Evolutionary conservation across 30 jellyfish, hydroid and myxozoan species (phyloP).

Genomic region (Chironex yamaguchii): DNA sequence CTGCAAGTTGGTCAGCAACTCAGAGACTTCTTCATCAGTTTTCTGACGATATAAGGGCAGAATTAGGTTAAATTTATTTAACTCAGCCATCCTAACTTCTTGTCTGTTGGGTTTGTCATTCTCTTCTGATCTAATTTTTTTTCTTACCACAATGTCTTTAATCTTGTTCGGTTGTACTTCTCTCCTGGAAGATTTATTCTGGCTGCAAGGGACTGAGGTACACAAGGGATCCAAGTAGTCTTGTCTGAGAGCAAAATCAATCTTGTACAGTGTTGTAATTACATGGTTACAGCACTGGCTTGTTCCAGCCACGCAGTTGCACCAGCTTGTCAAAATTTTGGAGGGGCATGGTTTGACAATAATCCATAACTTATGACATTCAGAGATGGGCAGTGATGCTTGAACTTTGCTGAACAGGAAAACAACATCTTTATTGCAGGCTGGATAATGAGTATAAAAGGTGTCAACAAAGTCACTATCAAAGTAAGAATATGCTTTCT

Average conservation of each 20-base stretch:
- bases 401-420: slow-evolving; percentile 18
- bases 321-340: slow-evolving; percentile 15
- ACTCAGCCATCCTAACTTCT: not conserved
- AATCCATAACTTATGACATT: slow-evolving; percentile 10
- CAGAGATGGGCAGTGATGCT: slow-evolving; percentile 52
- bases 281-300: slow-evolving; percentile 61
- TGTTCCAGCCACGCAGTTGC: slow-evolving; percentile 59
- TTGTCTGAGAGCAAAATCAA: slow-evolving; percentile 5
- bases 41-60: not conserved
- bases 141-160: not conserved
- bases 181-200: slow-evolving; percentile 36
- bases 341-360: not conserved
- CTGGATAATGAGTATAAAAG: not conserved
- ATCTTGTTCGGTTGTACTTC: slow-evolving; percentile 1
- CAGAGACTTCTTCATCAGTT: no score
- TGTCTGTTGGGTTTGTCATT: not conserved
- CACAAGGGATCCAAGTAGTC: slow-evolving; percentile 42
- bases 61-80: slow-evolving; percentile 7
- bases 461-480: slow-evolving; percentile 50
- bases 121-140: slow-evolving; percentile 12
- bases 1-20: no score
- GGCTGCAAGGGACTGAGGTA: slow-evolving; percentile 18
- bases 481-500: slow-evolving; percentile 54
- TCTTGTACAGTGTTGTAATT: slow-evolving; percentile 25
- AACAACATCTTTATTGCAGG: not conserved